Evolutionary conservation across 2,113 vertebrate genomes (phyloP).

Genomic region (Semnopithecus entellus): DNA sequence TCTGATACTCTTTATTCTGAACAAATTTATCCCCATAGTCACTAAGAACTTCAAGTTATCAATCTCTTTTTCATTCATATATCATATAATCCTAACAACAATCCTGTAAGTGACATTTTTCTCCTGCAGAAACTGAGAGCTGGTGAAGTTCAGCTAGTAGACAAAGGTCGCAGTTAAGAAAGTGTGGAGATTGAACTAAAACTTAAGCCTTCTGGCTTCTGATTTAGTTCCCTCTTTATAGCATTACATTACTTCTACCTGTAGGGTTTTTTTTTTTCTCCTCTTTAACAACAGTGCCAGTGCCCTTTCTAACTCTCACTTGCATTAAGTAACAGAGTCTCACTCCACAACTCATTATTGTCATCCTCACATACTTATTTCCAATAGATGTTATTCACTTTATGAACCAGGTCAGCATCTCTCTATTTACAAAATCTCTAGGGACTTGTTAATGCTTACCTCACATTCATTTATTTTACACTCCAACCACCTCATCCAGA

Average conservation of each 20-base stretch:
- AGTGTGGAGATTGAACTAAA: neutral
- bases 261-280: neutral
- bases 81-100: neutral
- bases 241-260: neutral
- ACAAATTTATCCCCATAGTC: neutral
- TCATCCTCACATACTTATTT: neutral
- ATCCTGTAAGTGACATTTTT: neutral
- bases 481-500: neutral
- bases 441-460: constrained; percentile 54
- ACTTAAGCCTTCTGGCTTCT: neutral
- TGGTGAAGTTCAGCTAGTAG: neutral
- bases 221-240: neutral
- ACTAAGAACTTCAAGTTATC: neutral
- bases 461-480: constrained; percentile 48
- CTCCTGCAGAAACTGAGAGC: neutral
- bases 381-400: neutral
- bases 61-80: neutral
- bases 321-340: neutral
- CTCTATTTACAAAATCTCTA: constrained; percentile 59
- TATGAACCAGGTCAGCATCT: constrained; percentile 17
- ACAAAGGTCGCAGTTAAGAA: neutral
- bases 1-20: neutral
- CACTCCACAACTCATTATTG: neutral
- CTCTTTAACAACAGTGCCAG: neutral
- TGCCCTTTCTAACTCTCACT: neutral